These are phyloP conservation scores for Esox niger DNA, from an alignment of 2,113 vertebrate genomes.

Conservation along the genomic window DNA sequence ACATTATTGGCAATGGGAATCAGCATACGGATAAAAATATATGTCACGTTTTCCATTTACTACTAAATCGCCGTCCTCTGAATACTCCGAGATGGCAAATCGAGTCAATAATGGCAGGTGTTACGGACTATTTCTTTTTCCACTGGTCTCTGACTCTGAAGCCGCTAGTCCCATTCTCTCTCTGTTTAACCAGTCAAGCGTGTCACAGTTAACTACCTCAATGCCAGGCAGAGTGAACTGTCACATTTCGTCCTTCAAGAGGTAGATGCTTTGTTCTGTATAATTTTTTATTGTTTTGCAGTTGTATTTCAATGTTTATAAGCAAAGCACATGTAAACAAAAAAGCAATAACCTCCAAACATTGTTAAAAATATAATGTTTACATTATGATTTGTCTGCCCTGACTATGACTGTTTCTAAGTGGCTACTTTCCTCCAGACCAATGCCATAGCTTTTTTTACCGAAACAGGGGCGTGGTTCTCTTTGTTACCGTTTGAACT, in stretches of 20 bases:
- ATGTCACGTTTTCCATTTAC: constrained; percentile 21
- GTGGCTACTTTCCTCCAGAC: no score
- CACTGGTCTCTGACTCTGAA: constrained; percentile 16
- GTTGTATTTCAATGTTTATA: no score
- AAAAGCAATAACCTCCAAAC: no score
- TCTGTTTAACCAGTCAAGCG: constrained; percentile 39
- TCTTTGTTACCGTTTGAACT: no score
- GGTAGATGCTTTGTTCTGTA: not conserved
- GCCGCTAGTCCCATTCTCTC: constrained; percentile 22
- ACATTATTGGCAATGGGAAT: constrained; percentile 11
- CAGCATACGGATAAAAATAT: constrained; percentile 11
- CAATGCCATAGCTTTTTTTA: no score
- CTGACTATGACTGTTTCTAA: no score
- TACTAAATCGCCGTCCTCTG: constrained; percentile 7
- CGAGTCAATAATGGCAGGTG: constrained; percentile 38
- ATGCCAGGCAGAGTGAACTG: constrained; percentile 21
- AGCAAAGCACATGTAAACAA: no score
- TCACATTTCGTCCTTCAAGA: not conserved
- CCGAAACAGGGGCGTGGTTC: no score
- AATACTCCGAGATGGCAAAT: constrained; percentile 9
- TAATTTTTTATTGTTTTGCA: not conserved
- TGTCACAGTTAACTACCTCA: constrained; percentile 52
- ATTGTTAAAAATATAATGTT: no score
- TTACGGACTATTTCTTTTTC: constrained; percentile 10
- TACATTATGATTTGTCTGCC: no score